These are phyloP conservation scores for Caradrina kadenii DNA, from an alignment of 2,888 invertebrate species.

Conservation along the genomic window DNA sequence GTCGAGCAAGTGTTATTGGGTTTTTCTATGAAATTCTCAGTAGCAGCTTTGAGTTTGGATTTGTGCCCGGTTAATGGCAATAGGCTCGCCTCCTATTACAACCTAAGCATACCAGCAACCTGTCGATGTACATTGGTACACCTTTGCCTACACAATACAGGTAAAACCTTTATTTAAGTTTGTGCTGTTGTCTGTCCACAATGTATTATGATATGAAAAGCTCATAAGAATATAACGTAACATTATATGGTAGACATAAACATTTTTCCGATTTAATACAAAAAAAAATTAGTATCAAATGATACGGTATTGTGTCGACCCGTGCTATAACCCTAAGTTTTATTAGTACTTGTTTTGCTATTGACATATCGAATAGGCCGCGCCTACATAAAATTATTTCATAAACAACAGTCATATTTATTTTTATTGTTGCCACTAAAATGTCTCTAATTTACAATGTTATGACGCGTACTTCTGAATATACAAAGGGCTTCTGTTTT, in stretches of 20 bases:
- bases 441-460: background rate
- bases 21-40: too few species aligned
- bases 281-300: constrained; percentile 24
- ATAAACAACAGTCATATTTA: background rate
- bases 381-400: background rate
- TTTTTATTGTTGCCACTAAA: background rate
- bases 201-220: constrained; percentile 17
- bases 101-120: too few species aligned
- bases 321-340: constrained; percentile 12
- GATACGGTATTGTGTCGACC: background rate
- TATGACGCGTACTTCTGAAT: background rate
- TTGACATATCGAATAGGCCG: background rate
- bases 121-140: too few species aligned
- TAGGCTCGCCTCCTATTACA: too few species aligned
- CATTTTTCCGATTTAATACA: constrained; percentile 1
- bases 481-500: constrained; percentile 3
- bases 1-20: too few species aligned
- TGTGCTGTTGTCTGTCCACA: background rate
- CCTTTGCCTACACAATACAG: too few species aligned
- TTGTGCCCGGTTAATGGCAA: too few species aligned
- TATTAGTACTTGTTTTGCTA: constrained; percentile 16
- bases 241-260: background rate
- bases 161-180: too few species aligned
- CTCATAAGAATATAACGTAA: constrained; percentile 8
- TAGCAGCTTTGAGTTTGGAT: too few species aligned